Percentiles rank a stretch among this genome's conserved stretches.
These are phyloP conservation scores for Caenorhabditis afra DNA, from an alignment of 2,888 invertebrate species.

Conservation along the genomic window DNA sequence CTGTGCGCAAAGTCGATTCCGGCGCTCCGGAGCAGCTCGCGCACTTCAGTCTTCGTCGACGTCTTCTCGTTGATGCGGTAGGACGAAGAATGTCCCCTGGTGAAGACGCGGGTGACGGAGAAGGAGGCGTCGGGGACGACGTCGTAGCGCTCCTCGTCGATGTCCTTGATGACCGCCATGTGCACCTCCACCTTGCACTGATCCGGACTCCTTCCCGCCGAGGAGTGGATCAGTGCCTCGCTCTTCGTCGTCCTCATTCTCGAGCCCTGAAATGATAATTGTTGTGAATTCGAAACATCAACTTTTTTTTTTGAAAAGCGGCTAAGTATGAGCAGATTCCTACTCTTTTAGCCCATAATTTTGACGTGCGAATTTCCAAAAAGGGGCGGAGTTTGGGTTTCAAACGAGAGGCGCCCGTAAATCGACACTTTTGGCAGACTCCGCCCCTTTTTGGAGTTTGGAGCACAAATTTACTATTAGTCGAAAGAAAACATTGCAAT, in stretches of 20 bases:
- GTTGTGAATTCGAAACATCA: no score
- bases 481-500: no score
- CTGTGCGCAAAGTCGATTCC: constrained; percentile 97
- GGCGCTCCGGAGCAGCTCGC: constrained; percentile 86
- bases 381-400: no score
- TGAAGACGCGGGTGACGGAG: constrained; percentile 90
- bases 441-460: no score
- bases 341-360: no score
- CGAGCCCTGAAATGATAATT: constrained; percentile 17
- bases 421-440: no score
- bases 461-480: no score
- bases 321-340: no score
- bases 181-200: constrained; percentile 92
- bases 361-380: no score
- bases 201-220: constrained; percentile 84
- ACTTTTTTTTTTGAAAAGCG: no score
- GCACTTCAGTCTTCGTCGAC: constrained; percentile 89
- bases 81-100: constrained; percentile 82
- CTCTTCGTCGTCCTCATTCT: constrained; percentile 97
- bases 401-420: no score
- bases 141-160: constrained; percentile 83
- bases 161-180: constrained; percentile 85
- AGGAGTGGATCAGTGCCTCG: constrained; percentile 89
- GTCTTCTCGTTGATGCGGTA: constrained; percentile 65
- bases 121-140: constrained; percentile 88